Evolutionary conservation across 2,888 invertebrate genomes (phyloP), one percentile per base, ranked within the genome.

Genomic region (Parapristionchus giblindavisi): DNA sequence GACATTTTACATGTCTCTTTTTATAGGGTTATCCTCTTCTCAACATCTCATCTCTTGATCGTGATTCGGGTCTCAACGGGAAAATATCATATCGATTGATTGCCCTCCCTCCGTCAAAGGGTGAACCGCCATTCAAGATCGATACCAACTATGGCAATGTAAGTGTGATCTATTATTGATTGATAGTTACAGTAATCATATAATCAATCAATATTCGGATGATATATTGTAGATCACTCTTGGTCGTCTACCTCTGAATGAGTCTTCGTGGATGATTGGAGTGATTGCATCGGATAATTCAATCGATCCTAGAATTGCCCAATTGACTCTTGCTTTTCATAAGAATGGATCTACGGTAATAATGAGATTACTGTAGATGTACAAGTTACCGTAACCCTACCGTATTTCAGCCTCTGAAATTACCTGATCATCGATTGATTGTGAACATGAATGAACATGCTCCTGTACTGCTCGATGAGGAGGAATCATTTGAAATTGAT

Each of bases 251-350:
- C 90, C 96, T 65, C 96, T 96, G 89, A 96, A 93, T 89, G 96
- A 96, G 89, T 93, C 93, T 77, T 94, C 94, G 93, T 96, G 94
- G 89, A 90, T 92, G 38, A 90, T 97, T 61, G 91, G 93, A 65
- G 92, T 98, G 40, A 91, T 96, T 48, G 96, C 96, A 0, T 94
- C 95, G 14, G 98, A 98, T 90, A 96, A 96, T 95, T 97, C 95
- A 1, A 84, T 85, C 72, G 97, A 97, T 0, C 95, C 93, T 3
- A 91, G 96, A 38, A 95, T 96, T 89, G 93, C 94, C 0, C 95
- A 96, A 90, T 93, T 94, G 91, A 92, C 93, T 77, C 90, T 97
- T 58, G 91, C 92, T 21, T 93, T 98, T 52, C 92, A 91, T 76
- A 90, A 97, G 27, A 82, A 82, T 65, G 79, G 80, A 58, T 80